Conservation (phyloP, 2,113 vertebrate species). For the Nannobrachium achirus region DNA sequence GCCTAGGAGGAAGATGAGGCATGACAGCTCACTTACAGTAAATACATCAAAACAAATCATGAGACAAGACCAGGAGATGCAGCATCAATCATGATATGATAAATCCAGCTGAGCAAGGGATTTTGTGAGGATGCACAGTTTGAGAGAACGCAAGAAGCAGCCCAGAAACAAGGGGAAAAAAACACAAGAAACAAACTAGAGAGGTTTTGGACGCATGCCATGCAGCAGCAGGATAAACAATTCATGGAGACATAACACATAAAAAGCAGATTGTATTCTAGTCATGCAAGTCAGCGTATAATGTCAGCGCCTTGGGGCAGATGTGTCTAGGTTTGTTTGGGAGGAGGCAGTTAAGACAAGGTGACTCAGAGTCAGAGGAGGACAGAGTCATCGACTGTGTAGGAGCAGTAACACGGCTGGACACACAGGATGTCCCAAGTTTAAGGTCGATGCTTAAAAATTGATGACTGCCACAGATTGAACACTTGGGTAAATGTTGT, state of each 20-base stretch:
- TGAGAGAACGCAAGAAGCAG: neutral
- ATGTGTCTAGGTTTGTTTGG: slow-evolving; percentile 20
- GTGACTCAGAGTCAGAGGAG: slow-evolving; percentile 18
- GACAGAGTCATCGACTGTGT: neutral
- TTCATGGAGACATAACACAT: slow-evolving; percentile 18
- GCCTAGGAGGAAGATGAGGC: slow-evolving; percentile 75
- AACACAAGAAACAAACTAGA: neutral
- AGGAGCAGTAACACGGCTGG: slow-evolving; percentile 1
- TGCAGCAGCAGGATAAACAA: neutral
- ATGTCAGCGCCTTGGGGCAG: slow-evolving; percentile 20
- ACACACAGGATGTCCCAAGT: slow-evolving; percentile 18
- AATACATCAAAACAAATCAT: slow-evolving; percentile 10
- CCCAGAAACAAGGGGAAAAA: neutral
- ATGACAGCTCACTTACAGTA: slow-evolving; percentile 12
- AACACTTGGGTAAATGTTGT: neutral
- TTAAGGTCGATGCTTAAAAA: slow-evolving; percentile 29
- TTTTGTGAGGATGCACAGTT: slow-evolving; percentile 3
- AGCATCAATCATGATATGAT: neutral
- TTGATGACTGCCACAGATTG: slow-evolving; percentile 30
- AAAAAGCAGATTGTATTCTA: slow-evolving; percentile 27
- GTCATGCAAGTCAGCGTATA: slow-evolving; percentile 16
- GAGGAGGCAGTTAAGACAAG: slow-evolving; percentile 27
- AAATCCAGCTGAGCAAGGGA: too few species aligned
- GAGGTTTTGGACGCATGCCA: too few species aligned
- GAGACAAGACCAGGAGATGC: neutral